Evolutionary conservation across 2,888 invertebrate genomes (phyloP).

Genomic region (Metallyticus violacea): DNA sequence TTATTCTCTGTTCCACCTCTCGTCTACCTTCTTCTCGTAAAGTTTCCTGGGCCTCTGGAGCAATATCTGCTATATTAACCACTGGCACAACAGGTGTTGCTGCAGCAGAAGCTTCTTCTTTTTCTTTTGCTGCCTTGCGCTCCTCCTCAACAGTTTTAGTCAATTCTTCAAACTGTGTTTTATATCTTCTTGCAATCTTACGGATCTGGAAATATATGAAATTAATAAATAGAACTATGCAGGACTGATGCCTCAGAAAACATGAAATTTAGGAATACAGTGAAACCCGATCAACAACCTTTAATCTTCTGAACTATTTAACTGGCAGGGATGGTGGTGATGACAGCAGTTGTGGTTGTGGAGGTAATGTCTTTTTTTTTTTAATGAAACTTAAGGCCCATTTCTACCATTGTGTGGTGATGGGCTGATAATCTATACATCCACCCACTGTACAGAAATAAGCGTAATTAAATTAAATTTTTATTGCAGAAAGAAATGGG

Average conservation of each 20-base stretch:
- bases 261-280: no score
- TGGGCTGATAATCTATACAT: no score
- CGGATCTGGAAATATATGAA: slow-evolving; percentile 58
- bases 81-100: slow-evolving; percentile 46
- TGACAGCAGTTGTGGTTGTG: no score
- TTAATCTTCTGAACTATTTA: no score
- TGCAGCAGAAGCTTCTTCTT: slow-evolving; percentile 42
- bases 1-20: slow-evolving; percentile 46
- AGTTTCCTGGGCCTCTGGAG: slow-evolving; percentile 48
- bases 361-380: no score
- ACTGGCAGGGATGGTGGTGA: no score
- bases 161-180: slow-evolving; percentile 77
- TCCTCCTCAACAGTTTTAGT: slow-evolving; percentile 63
- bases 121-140: slow-evolving; percentile 57
- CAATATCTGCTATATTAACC: neutral
- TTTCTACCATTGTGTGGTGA: no score
- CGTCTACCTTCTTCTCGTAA: slow-evolving; percentile 50
- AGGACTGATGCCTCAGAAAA: neutral
- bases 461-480: no score
- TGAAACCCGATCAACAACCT: no score
- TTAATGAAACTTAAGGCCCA: no score
- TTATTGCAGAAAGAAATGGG: no score
- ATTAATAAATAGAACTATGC: neutral
- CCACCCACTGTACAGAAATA: no score
- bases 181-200: slow-evolving; percentile 91